These are phyloP conservation scores for Zenarchopterus dispar DNA, from an alignment of 2,797 vertebrate species.

Conservation along the genomic window DNA sequence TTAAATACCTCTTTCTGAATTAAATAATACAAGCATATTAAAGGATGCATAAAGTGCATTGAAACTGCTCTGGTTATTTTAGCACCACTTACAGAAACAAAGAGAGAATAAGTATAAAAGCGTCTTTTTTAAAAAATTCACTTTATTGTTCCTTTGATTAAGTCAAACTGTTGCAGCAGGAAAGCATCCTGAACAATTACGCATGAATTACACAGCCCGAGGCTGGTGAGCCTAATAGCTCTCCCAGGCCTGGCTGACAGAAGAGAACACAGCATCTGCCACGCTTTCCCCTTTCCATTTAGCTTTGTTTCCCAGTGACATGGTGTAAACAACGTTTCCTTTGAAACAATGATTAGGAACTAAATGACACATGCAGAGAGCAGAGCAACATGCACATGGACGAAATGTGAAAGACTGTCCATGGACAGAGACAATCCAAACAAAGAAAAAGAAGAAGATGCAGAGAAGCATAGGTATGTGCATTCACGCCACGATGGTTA, in stretches of 20 bases:
- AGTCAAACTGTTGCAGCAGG: constrained; percentile 33
- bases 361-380: background rate
- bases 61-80: constrained; percentile 23
- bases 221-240: constrained; percentile 47
- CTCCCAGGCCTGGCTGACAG: constrained; percentile 56
- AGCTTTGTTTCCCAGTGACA: constrained; percentile 21
- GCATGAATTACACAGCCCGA: constrained; percentile 53
- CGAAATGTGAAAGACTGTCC: too few relatives aligned
- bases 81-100: constrained; percentile 20
- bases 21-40: constrained; percentile 44
- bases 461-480: too few relatives aligned
- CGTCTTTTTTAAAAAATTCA: constrained; percentile 17
- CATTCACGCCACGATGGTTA: too few relatives aligned
- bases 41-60: constrained; percentile 17
- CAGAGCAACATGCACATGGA: too few relatives aligned
- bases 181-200: constrained; percentile 39
- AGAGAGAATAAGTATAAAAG: constrained; percentile 7
- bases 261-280: constrained; percentile 64
- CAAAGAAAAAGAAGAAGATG: too few relatives aligned
- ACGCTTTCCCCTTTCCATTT: constrained; percentile 43
- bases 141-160: constrained; percentile 20
- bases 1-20: constrained; percentile 35
- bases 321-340: constrained; percentile 20
- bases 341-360: background rate
- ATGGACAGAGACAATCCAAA: too few relatives aligned